phyloP scores from a whole-genome alignment of 1,140 invertebrate species.

The Aphelenchoides fujianensis region DNA sequence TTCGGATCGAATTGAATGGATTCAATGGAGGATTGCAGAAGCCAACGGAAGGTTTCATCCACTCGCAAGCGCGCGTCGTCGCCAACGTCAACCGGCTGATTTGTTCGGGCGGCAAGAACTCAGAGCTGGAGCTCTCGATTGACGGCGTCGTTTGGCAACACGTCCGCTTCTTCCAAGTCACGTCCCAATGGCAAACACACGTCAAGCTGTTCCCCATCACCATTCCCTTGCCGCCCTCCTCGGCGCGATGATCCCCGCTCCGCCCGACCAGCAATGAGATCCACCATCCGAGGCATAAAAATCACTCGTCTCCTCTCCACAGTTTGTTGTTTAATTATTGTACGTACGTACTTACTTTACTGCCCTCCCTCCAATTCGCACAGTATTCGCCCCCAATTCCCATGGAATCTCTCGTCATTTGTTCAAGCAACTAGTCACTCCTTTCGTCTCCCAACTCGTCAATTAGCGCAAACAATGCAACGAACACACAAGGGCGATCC shows the following conservation, averaged over 20 bases:
- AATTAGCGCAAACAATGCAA: too few species aligned
- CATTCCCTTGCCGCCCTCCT: slow-evolving; percentile 64
- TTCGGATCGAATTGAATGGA: slow-evolving; percentile 24
- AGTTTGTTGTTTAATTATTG: too few species aligned
- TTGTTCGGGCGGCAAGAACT: slow-evolving; percentile 44
- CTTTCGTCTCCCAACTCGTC: too few species aligned
- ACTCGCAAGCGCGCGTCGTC: slow-evolving; percentile 44
- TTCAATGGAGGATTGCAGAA: slow-evolving; percentile 24
- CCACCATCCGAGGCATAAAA: too few species aligned
- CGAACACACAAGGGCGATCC: too few species aligned
- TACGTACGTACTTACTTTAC: too few species aligned
- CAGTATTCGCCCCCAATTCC: too few species aligned
- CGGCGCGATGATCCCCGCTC: slow-evolving; percentile 18
- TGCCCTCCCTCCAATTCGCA: too few species aligned
- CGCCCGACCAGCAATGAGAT: too few species aligned
- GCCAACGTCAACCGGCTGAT: slow-evolving; percentile 41
- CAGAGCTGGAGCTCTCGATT: slow-evolving; percentile 70
- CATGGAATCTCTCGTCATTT: too few species aligned
- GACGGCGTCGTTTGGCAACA: slow-evolving; percentile 91
- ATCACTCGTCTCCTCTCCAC: too few species aligned
- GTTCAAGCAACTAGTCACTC: too few species aligned
- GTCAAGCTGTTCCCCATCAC: slow-evolving; percentile 88
- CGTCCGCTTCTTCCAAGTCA: slow-evolving; percentile 96
- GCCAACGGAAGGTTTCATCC: slow-evolving; percentile 19
- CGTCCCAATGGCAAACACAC: slow-evolving; percentile 95